Evolutionary conservation across 2,113 vertebrate species (phyloP).

Genomic region (Anser brachyrhynchus): DNA sequence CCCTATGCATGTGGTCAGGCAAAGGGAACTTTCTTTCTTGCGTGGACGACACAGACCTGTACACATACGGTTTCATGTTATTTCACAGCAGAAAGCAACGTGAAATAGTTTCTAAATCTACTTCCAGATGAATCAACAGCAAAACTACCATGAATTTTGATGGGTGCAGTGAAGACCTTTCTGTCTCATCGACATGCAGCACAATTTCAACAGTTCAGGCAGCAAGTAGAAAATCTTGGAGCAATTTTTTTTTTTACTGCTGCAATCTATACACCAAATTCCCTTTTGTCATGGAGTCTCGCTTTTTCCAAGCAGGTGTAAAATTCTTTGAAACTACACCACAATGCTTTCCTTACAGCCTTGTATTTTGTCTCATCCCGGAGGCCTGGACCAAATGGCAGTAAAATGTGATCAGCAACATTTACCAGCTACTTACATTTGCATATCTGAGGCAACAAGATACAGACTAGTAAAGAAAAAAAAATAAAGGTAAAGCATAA

Average conservation of each 20-base stretch:
- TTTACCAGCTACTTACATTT: not conserved
- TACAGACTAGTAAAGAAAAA: not conserved
- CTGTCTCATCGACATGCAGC: not conserved
- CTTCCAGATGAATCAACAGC: conserved; percentile 6
- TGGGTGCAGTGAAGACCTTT: not conserved
- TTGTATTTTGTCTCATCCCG: not conserved
- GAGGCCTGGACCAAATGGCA: not conserved
- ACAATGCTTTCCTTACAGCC: not conserved
- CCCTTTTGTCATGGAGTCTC: not conserved
- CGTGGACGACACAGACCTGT: not conserved
- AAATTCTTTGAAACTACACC: not conserved
- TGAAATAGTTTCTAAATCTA: conserved; percentile 13
- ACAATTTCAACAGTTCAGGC: conserved; percentile 15
- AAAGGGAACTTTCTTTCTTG: not conserved
- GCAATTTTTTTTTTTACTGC: not conserved
- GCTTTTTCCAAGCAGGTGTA: not conserved
- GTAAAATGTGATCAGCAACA: not conserved
- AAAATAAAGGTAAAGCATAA: not conserved
- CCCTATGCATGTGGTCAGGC: rapidly evolving
- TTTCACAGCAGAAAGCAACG: not conserved
- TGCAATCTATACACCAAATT: not conserved
- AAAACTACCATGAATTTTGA: not conserved
- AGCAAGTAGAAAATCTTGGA: not conserved
- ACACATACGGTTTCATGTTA: not conserved
- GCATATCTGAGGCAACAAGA: not conserved